Conservation (phyloP, 1,140 invertebrate genomes). For the Kradibia gibbosae region DNA sequence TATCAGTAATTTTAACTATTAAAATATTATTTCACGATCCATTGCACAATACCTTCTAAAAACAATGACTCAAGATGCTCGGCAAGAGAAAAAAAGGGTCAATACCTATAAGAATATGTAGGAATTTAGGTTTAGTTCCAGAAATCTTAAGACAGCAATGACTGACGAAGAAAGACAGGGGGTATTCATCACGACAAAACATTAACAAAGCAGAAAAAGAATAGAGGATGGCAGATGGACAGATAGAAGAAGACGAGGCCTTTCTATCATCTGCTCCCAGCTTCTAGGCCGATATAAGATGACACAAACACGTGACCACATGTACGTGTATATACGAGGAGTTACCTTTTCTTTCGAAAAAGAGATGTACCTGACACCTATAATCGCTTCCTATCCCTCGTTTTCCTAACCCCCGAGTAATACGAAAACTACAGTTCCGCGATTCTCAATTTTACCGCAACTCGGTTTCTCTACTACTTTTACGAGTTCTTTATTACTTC, state of each 20-base stretch:
- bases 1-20: too few relatives aligned
- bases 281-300: not conserved
- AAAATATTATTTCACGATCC: not conserved
- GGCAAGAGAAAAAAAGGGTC: not conserved
- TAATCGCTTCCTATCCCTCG: conserved; percentile 16
- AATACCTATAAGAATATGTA: not conserved
- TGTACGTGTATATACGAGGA: conserved; percentile 1
- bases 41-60: not conserved
- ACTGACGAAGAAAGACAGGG: not conserved
- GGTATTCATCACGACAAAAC: conserved; percentile 4
- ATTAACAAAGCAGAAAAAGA: conserved; percentile 17
- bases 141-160: not conserved
- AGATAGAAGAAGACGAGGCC: not conserved
- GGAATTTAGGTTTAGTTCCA: not conserved
- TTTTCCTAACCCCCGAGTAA: too few relatives aligned
- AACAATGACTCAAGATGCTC: not conserved
- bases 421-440: too few relatives aligned
- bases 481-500: too few relatives aligned
- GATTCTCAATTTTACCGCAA: too few relatives aligned
- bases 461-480: too few relatives aligned
- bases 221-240: too few relatives aligned
- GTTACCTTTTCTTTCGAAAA: conserved; percentile 39
- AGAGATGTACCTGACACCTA: conserved; percentile 37
- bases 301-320: not conserved
- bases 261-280: conserved; percentile 34